These are phyloP conservation scores for Theristicus caerulescens DNA, from an alignment of 2,113 vertebrate genomes.

Conservation along the genomic window DNA sequence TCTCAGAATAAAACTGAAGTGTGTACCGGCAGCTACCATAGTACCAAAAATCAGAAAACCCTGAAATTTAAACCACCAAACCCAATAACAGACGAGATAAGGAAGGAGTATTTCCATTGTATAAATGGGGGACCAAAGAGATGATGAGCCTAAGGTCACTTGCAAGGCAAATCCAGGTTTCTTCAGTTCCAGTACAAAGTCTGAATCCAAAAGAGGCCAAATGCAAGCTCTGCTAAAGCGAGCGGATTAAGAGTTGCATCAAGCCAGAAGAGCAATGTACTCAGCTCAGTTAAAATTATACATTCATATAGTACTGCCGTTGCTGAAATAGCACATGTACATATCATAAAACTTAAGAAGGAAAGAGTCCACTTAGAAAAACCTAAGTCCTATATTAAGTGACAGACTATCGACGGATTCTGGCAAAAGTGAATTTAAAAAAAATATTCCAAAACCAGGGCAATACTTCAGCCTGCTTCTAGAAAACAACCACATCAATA, in stretches of 20 bases:
- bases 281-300: neutral
- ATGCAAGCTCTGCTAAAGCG: neutral
- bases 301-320: neutral
- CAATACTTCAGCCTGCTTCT: neutral
- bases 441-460: neutral
- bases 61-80: neutral
- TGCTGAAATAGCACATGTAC: neutral
- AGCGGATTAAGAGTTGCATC: neutral
- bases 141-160: neutral
- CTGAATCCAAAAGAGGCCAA: neutral
- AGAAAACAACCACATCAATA: neutral
- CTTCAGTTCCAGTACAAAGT: neutral
- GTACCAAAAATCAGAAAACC: neutral
- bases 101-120: neutral
- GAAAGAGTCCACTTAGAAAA: too few species aligned
- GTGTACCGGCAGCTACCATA: neutral
- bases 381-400: fast-evolving
- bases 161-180: neutral
- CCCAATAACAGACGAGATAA: fast-evolving
- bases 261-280: neutral
- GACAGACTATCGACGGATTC: fast-evolving
- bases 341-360: fast-evolving
- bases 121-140: neutral
- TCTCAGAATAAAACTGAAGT: neutral
- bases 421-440: neutral